Evolutionary conservation across 2,797 vertebrate species (phyloP).

Genomic region (Netta rufina): DNA sequence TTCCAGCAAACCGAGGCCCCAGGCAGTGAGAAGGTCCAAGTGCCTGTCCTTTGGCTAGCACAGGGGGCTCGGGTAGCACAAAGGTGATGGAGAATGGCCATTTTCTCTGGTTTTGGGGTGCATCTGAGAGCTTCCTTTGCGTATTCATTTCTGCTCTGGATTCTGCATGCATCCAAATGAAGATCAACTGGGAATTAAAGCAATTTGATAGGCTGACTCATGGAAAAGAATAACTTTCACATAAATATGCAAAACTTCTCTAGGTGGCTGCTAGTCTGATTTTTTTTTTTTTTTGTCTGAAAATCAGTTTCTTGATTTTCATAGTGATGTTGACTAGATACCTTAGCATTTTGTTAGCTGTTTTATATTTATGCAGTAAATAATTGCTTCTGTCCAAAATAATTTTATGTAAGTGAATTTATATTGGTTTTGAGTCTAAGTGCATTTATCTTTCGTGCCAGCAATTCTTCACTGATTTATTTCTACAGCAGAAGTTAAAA

Average conservation of each 20-base stretch:
- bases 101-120: background rate
- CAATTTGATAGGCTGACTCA: constrained; percentile 39
- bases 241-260: background rate
- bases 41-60: background rate
- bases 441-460: constrained; percentile 16
- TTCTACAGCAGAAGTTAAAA: background rate
- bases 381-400: background rate
- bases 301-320: background rate
- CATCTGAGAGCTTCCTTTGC: background rate
- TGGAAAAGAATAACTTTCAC: background rate
- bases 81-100: background rate
- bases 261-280: background rate
- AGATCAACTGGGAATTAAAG: background rate
- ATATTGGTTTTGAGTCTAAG: background rate
- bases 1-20: background rate
- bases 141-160: background rate
- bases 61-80: background rate
- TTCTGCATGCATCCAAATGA: background rate
- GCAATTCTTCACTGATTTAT: constrained; percentile 20
- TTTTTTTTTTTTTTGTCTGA: background rate
- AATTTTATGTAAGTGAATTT: background rate
- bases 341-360: background rate
- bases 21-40: background rate
- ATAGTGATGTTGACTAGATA: background rate
- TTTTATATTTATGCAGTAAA: background rate